Conservation (phyloP, 2,888 invertebrate species). For the Sarcophaga rosellei region DNA sequence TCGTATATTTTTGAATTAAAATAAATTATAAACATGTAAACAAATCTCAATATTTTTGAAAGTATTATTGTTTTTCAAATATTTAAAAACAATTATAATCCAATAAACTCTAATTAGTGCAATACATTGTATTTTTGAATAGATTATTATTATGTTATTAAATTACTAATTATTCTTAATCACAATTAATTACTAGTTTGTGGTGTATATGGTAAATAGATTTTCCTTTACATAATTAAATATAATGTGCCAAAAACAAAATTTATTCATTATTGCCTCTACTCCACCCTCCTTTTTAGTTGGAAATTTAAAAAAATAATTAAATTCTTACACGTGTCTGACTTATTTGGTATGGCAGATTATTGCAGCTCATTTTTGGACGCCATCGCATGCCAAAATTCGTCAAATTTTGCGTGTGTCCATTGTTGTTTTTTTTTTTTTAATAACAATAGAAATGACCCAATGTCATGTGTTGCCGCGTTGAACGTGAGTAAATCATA, state of each 20-base stretch:
- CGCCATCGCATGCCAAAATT: neutral
- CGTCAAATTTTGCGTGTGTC: neutral
- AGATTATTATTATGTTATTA: neutral
- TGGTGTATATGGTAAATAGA: no score
- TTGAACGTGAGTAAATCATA: neutral
- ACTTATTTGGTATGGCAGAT: neutral
- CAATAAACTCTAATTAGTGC: no score
- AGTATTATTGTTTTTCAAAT: no score
- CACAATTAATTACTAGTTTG: no score
- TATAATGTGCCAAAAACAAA: slow-evolving; percentile 5
- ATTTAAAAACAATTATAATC: no score
- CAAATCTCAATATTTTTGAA: no score
- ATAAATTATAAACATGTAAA: no score
- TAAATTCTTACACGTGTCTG: neutral
- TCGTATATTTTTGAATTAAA: no score
- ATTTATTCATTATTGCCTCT: neutral
- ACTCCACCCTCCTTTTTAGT: neutral
- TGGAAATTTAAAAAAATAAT: neutral
- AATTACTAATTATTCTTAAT: no score
- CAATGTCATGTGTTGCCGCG: neutral
- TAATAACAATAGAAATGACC: neutral
- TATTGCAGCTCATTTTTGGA: neutral
- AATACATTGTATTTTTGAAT: neutral
- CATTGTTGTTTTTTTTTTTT: neutral
- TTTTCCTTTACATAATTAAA: neutral